These are phyloP conservation scores for Ophiodon elongatus DNA, from an alignment of 2,113 vertebrate species.

Conservation along the genomic window DNA sequence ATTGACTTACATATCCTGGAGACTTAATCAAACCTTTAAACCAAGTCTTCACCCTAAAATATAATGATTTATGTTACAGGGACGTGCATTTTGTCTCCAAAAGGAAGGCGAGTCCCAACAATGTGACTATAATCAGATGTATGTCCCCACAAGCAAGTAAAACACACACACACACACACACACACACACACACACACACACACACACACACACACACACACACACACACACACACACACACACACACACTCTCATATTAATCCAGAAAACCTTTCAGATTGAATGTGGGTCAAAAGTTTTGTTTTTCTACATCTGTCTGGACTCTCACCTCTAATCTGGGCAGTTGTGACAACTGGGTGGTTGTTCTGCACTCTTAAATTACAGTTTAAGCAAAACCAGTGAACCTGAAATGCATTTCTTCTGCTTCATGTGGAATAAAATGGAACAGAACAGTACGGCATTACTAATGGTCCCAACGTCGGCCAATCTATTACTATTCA, in stretches of 20 bases:
- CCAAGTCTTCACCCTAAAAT: not conserved
- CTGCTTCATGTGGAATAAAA: slow-evolving; percentile 41
- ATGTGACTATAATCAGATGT: too few relatives aligned
- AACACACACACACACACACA: slow-evolving; percentile 39
- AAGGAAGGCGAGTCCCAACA: too few relatives aligned
- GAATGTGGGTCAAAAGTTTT: slow-evolving; percentile 69
- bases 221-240: slow-evolving; percentile 10
- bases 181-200: slow-evolving; percentile 43
- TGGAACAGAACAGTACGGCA: not conserved
- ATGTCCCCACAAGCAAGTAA: too few relatives aligned
- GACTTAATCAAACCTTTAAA: not conserved
- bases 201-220: slow-evolving; percentile 36
- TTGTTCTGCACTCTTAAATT: slow-evolving; percentile 56
- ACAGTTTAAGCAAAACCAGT: slow-evolving; percentile 24
- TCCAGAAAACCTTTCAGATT: slow-evolving; percentile 47
- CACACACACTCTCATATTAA: too few relatives aligned
- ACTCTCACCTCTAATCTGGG: slow-evolving; percentile 50
- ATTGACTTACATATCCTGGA: not conserved
- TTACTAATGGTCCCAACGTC: not conserved
- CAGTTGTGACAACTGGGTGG: slow-evolving; percentile 47
- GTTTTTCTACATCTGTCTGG: slow-evolving; percentile 72
- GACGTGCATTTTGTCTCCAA: too few relatives aligned
- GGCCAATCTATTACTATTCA: not conserved
- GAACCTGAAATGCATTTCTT: slow-evolving; percentile 35
- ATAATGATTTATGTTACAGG: not conserved